Evolutionary conservation across 2,888 invertebrate genomes (phyloP), one percentile per base, ranked within the genome.

Genomic region (Lypha dubia): DNA sequence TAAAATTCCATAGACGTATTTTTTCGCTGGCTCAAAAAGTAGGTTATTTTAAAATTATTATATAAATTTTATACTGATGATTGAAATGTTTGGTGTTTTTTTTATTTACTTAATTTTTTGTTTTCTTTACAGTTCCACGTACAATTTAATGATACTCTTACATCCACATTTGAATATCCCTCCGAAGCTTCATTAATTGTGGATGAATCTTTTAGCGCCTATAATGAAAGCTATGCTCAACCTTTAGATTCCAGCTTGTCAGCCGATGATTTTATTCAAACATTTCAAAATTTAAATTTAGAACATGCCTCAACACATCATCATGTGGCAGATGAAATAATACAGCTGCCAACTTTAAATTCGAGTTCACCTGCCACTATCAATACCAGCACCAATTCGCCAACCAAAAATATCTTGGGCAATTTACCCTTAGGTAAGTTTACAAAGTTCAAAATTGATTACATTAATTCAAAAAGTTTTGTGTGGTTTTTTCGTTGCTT

Each of bases 101-200:
- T 76, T 24, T 35, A n/a, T n/a, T n/a, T n/a, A n/a, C n/a, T n/a
- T n/a, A n/a, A n/a, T n/a, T 24, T 65, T 60, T 53, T 56, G 28
- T 63, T 17, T n/a, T 58, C 5, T 70, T 93, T 93, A 58, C 95
- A 98, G 97, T 93, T 97, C 91, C 96, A 95, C 92, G 96, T 98
- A 90, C 95, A 96, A 90, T 98, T 98, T 93, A 96, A 97, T 92
- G 98, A 98, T 92, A 94, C 95, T 76, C 94, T 96, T 76, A 97
- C 97, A 87, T 95, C 96, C 87, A 96, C 97, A 73, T 98, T 96
- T 93, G 98, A 98, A 93, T 98, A 98, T 93, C 98, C 98, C 73
- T 97, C 97, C 80, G 98, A 98, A 93, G 94, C 95, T 84, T 97
- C 97, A 60, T 93, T 97, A 89, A 92, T 95, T 89, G 94, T 95